Evolutionary conservation across 2,888 invertebrate genomes (phyloP).

Genomic region (Lasioglossum zephyrum): DNA sequence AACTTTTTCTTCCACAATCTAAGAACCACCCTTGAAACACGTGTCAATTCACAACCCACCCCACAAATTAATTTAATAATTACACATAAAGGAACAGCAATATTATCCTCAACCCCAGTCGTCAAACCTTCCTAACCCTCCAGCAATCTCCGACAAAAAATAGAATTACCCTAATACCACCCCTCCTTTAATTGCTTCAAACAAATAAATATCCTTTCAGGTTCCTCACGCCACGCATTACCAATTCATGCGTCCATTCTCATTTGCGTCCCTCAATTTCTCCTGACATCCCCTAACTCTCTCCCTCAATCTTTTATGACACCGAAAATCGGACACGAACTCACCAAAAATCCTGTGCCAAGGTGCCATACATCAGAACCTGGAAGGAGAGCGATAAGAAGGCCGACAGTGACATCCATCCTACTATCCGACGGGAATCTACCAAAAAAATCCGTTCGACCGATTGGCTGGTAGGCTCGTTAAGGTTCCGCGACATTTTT

Average conservation of each 20-base stretch:
- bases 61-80: neutral
- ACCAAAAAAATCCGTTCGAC: conserved; percentile 28
- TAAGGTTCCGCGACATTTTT: conserved; percentile 26
- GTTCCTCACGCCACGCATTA: neutral
- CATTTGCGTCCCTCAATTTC: neutral
- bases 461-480: conserved; percentile 26
- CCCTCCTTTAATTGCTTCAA: neutral
- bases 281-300: neutral
- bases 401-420: conserved; percentile 6
- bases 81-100: neutral
- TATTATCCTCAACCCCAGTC: neutral
- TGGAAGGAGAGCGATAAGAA: neutral
- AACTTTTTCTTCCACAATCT: neutral
- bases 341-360: neutral
- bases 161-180: neutral
- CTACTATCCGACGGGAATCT: conserved; percentile 23
- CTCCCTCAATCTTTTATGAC: neutral
- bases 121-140: neutral
- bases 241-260: neutral
- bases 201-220: neutral
- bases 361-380: neutral
- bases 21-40: neutral
- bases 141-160: neutral
- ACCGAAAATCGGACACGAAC: neutral
- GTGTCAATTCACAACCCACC: neutral